Conservation (phyloP, 2,797 vertebrate species). For the Ataeniobius toweri region DNA sequence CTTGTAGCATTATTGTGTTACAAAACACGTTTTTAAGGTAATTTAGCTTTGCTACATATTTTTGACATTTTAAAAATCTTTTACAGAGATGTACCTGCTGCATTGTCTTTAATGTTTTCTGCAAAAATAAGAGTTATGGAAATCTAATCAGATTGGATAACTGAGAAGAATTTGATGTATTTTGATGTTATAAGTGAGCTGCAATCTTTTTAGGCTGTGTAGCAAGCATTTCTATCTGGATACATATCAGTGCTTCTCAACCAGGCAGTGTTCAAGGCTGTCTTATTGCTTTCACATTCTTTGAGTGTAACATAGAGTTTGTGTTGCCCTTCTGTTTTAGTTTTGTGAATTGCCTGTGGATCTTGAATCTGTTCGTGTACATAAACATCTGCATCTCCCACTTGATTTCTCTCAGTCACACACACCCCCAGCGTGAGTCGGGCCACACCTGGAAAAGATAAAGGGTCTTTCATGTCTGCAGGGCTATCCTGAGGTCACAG, state of each 20-base stretch:
- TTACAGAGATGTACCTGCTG: not conserved
- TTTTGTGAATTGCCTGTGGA: conserved; percentile 58
- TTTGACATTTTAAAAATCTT: not conserved
- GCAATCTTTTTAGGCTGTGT: conserved; percentile 24
- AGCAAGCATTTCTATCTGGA: conserved; percentile 27
- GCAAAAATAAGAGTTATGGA: conserved; percentile 12
- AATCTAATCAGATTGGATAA: conserved; percentile 31
- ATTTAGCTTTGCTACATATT: conserved; percentile 2
- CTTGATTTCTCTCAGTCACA: conserved; percentile 43
- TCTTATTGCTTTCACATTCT: conserved; percentile 55
- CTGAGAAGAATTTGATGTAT: conserved; percentile 19
- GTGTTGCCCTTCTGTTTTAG: conserved; percentile 52
- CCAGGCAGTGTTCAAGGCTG: conserved; percentile 24
- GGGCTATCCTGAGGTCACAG: conserved; percentile 80
- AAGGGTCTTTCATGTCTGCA: conserved; percentile 82
- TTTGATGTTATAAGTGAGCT: conserved; percentile 24
- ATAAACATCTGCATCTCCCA: conserved; percentile 61
- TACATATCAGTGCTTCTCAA: conserved; percentile 31
- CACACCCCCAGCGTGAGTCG: conserved; percentile 62
- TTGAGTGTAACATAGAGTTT: conserved; percentile 45
- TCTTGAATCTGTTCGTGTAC: conserved; percentile 57
- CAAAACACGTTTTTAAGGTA: conserved; percentile 4
- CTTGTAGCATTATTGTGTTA: not conserved
- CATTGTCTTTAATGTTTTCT: conserved; percentile 9
- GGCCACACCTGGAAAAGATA: conserved; percentile 84